Conservation (phyloP, 2,797 vertebrate species). For the Phoebastria nigripes region DNA sequence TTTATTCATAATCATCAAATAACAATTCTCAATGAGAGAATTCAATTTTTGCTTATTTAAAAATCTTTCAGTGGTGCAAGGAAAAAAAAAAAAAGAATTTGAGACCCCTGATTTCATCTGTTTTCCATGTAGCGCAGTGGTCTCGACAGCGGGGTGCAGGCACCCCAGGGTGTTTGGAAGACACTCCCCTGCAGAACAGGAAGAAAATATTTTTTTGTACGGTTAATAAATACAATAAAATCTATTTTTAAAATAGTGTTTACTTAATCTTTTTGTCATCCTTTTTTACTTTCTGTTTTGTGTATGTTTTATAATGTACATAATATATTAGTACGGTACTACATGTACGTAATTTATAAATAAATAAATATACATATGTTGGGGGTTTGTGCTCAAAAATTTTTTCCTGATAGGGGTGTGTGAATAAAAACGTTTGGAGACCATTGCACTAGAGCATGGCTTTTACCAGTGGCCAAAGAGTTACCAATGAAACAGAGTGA, state of each 20-base stretch:
- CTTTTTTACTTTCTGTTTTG: not conserved
- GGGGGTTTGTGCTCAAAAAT: not conserved
- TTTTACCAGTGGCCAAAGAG: not conserved
- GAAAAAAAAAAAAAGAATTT: not conserved
- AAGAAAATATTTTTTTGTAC: not conserved
- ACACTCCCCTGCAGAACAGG: not conserved
- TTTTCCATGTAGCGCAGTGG: accelerated
- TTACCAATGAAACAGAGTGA: not conserved
- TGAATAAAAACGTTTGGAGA: not conserved
- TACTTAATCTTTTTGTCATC: not conserved
- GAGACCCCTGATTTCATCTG: not conserved
- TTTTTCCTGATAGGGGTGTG: not conserved
- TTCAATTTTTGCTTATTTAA: not conserved
- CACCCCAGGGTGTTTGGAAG: too few species aligned
- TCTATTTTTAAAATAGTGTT: accelerated
- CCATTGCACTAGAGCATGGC: too few species aligned
- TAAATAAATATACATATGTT: not conserved
- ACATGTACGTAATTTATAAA: not conserved
- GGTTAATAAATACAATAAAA: not conserved
- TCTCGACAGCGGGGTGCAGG: accelerated
- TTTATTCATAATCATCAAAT: not conserved
- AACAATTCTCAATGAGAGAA: not conserved
- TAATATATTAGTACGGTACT: not conserved
- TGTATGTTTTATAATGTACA: not conserved
- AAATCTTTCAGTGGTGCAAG: not conserved